Conservation (phyloP, 2,888 invertebrate genomes). For the Zhuqinia jingwanae region DNA sequence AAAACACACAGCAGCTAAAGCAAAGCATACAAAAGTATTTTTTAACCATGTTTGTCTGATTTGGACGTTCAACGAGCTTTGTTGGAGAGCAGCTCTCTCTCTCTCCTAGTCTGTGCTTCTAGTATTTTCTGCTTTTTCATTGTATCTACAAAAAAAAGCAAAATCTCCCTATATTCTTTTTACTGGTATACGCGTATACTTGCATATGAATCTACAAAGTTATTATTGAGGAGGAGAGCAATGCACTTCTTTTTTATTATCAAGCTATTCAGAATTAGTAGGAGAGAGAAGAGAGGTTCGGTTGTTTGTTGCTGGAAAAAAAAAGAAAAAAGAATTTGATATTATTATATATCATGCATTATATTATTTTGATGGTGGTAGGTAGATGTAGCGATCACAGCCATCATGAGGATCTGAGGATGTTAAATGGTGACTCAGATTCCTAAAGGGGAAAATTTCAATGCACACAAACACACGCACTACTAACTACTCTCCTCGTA, state of each 20-base stretch:
- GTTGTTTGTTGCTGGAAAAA: slow-evolving; percentile 26
- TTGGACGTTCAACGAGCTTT: slow-evolving; percentile 27
- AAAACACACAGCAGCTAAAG: not conserved
- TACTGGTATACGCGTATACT: too few relatives aligned
- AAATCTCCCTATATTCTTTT: not conserved
- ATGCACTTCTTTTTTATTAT: slow-evolving; percentile 49
- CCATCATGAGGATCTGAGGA: not conserved
- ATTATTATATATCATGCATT: slow-evolving; percentile 25
- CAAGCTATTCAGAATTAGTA: slow-evolving; percentile 20
- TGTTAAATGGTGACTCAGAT: slow-evolving; percentile 42
- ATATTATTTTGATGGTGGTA: slow-evolving; percentile 15
- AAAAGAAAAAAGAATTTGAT: slow-evolving; percentile 11
- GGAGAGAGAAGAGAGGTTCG: not conserved
- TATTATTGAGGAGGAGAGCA: slow-evolving; percentile 50
- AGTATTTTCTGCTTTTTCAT: too few relatives aligned
- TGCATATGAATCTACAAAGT: slow-evolving; percentile 28
- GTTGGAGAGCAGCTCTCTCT: slow-evolving; percentile 14
- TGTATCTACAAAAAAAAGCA: not conserved
- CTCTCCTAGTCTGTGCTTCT: not conserved
- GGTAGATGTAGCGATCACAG: not conserved
- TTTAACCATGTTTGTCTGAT: slow-evolving; percentile 49
- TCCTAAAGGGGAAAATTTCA: slow-evolving; percentile 37
- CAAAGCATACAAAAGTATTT: not conserved
- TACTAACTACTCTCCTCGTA: not conserved
- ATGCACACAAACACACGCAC: slow-evolving; percentile 13